phyloP scores from a whole-genome alignment of 2,797 vertebrate species.

The Urophycis tenuis region DNA sequence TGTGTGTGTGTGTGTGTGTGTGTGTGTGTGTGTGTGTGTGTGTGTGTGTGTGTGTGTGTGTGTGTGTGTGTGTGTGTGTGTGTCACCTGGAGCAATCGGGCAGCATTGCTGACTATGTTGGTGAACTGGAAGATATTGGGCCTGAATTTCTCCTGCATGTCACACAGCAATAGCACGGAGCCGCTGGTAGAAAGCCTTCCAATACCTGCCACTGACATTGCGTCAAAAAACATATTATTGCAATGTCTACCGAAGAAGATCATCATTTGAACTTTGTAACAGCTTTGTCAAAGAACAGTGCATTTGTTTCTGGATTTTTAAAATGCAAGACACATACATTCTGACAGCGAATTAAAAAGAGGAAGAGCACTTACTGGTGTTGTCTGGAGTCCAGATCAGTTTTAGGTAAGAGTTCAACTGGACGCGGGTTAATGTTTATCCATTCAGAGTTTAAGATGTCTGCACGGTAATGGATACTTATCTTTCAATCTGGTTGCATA shows the following conservation, averaged over 20 bases:
- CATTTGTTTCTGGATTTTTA: too few species aligned
- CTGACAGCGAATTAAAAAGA: background rate
- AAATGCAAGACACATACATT: background rate
- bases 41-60: conserved; percentile 10
- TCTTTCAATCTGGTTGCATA: background rate
- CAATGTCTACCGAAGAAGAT: background rate
- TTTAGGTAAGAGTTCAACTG: background rate
- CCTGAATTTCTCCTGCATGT: conserved; percentile 91
- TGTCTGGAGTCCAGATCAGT: background rate
- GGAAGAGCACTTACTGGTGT: background rate
- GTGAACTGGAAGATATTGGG: conserved; percentile 76
- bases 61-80: conserved; percentile 1
- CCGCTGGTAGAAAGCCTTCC: conserved; percentile 71
- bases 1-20: background rate
- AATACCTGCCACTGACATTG: conserved; percentile 66
- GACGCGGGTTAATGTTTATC: conserved; percentile 3
- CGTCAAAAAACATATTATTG: background rate
- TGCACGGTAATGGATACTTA: background rate
- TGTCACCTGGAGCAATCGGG: conserved; percentile 79
- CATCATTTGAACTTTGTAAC: background rate
- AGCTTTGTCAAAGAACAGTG: background rate
- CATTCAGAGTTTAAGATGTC: background rate
- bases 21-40: background rate
- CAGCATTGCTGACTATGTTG: conserved; percentile 79
- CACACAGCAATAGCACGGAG: conserved; percentile 80